Base-by-base conservation (phyloP, 2,797 vertebrate genomes). In the Sarcoramphus papa region DNA sequence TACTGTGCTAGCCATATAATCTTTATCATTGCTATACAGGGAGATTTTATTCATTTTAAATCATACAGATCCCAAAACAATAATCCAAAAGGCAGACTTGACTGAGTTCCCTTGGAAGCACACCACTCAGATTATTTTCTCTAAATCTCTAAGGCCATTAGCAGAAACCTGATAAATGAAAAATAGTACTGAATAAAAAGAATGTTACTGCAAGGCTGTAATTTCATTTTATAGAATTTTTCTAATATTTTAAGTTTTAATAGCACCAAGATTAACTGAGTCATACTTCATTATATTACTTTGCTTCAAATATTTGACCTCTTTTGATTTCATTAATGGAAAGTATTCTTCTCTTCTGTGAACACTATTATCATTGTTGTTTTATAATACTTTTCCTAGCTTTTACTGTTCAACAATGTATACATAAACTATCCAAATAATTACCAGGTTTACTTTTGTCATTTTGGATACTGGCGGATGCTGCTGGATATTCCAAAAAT, bases 131-230 rank as follows among this genome's bases (percentile, higher is more conserved):
- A 96, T 96, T 94, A 96, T 95, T 95, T 95, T 72, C 85, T 90
- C 65, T 90, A 93, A 95, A 94, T 93, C 96, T 93, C 91, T 76
- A 94, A 95, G 87, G 94, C 93, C 96, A 97, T 97, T 96, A 97
- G 80, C 56, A 91, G 79, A 91, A 94, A 95, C 72, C 80, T 96
- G 96, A 97, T 91, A 93, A 97, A 97, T 94, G 96, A 95, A 91
- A 95, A 96, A 92, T 31, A 81, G 75, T 63, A 79, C 89, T 70
- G 94, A 92, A 79, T 85, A 80, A 80, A 93, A 94, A 92, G 63
- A 84, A 87, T 72, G 70, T 90, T 93, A 91, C 92, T 91, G 53
- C 75, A 93, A 92, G 85, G 50, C 78, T 90, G 57, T 94, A 76
- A 93, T 90, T 97, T 90, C 47, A 83, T 88, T 97, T 97, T 93